phyloP scores from a whole-genome alignment of 2,113 vertebrate genomes.

The Eubucco bourcierii region DNA sequence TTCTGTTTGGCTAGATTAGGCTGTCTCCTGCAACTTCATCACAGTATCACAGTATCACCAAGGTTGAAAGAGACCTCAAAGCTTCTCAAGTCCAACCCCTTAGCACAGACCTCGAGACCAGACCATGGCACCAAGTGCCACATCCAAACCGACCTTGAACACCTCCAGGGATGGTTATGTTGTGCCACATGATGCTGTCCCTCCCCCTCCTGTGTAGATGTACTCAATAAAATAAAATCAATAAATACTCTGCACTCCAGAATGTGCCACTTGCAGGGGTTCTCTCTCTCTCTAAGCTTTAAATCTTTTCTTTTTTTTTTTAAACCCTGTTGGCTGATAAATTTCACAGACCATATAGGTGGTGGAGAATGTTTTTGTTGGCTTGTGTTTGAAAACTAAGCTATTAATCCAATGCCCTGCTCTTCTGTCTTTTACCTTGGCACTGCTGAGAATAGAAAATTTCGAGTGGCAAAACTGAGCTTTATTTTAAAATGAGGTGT shows the following conservation, averaged over 20 bases:
- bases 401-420: background rate
- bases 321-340: slow-evolving; percentile 15
- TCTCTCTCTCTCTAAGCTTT: background rate
- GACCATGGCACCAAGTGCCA: too few relatives aligned
- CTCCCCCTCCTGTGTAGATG: background rate
- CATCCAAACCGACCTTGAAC: too few relatives aligned
- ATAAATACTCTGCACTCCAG: slow-evolving; percentile 2
- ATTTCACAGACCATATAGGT: background rate
- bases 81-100: too few relatives aligned
- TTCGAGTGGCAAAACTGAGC: background rate
- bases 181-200: background rate
- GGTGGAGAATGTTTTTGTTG: background rate
- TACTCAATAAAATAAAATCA: slow-evolving; percentile 10
- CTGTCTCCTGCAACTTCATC: background rate
- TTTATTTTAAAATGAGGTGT: background rate
- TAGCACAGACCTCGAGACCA: too few relatives aligned
- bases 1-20: background rate
- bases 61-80: too few relatives aligned
- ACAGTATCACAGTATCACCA: too few relatives aligned
- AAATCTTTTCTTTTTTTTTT: background rate
- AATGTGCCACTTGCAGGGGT: background rate
- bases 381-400: background rate
- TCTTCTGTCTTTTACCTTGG: background rate
- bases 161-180: too few relatives aligned
- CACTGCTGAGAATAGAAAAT: background rate